Evolutionary conservation across 1,140 invertebrate species (phyloP), one percentile per base, ranked within the genome.

Genomic region (Drosophila bocki): DNA sequence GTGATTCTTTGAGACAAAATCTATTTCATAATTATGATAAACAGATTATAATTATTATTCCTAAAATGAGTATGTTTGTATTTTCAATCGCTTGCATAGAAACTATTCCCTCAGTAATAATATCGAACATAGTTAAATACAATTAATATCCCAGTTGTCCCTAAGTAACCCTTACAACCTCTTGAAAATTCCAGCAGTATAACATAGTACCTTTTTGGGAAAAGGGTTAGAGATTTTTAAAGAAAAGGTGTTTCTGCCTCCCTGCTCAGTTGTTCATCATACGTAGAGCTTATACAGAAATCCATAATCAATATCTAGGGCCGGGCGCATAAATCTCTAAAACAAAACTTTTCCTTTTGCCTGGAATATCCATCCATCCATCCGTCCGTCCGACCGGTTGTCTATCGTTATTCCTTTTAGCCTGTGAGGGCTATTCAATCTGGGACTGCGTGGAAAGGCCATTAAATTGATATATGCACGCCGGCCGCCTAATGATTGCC

Each of bases 401-500:
- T 70, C 47, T 67, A 48, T 77, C 48, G 53, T 19, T 44, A 39
- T 58, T 62, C 47, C 58, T 54, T 63, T 58, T 51, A 33, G 59
- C 75, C 65, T 50, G 57, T 63, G 59, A 62, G 72, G 78, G 61
- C 44, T 60, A 64, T 64, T 76, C 82, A 85, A 85, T 86, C 75
- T 75, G 48, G 48, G 57, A 39, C 72, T 80, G 70, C 67, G 82
- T 76, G 82, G 82, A 86, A 86, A 86, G 82, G 85, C 86, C 85
- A 90, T 90, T 90, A 90, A 90, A 79, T 85, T 90, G 85, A 90
- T 90, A 91, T 90, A 90, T 91, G 81, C 51, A 67, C 56, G 53
- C 42, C 62, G 78, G 70, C 70, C 77, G 84, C 78, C 78, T 86
- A 91, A 91, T 91, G 88, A 91, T 91, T 91, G 88, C 88, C 88